Percentiles rank a stretch among this genome's conserved stretches.
These are phyloP conservation scores for Protophormia terraenovae DNA, from an alignment of 2,888 invertebrate species.

Conservation along the genomic window DNA sequence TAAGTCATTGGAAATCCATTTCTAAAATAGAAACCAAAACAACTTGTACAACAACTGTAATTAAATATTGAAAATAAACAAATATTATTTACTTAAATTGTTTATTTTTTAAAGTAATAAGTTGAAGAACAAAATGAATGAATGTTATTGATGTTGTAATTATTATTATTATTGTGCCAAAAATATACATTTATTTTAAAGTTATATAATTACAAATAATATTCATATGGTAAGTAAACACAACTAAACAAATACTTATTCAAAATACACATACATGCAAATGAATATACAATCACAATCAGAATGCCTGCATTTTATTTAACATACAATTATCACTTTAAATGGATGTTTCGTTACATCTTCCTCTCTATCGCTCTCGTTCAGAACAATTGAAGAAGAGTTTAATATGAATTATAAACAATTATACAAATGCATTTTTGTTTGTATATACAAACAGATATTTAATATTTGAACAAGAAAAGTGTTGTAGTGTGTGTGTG, in stretches of 20 bases:
- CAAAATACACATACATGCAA: neutral
- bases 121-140: neutral
- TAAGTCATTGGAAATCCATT: neutral
- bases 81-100: slow-evolving; percentile 61
- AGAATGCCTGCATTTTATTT: neutral
- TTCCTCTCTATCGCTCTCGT: too few relatives aligned
- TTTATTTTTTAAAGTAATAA: slow-evolving; percentile 57
- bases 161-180: slow-evolving; percentile 25
- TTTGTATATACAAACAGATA: too few relatives aligned
- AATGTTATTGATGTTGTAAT: slow-evolving; percentile 46
- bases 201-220: neutral
- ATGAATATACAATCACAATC: neutral
- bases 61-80: slow-evolving; percentile 30
- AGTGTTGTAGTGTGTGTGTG: slow-evolving; percentile 49
- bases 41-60: slow-evolving; percentile 28
- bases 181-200: slow-evolving; percentile 23
- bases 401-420: slow-evolving; percentile 57
- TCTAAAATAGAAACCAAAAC: neutral
- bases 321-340: slow-evolving; percentile 6
- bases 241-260: neutral
- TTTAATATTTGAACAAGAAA: slow-evolving; percentile 46
- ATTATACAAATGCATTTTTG: slow-evolving; percentile 47
- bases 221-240: neutral
- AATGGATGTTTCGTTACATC: slow-evolving; percentile 12
- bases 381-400: too few relatives aligned